Base-by-base conservation (phyloP, 2,797 vertebrate species). In the Telmatherina bonti region DNA sequence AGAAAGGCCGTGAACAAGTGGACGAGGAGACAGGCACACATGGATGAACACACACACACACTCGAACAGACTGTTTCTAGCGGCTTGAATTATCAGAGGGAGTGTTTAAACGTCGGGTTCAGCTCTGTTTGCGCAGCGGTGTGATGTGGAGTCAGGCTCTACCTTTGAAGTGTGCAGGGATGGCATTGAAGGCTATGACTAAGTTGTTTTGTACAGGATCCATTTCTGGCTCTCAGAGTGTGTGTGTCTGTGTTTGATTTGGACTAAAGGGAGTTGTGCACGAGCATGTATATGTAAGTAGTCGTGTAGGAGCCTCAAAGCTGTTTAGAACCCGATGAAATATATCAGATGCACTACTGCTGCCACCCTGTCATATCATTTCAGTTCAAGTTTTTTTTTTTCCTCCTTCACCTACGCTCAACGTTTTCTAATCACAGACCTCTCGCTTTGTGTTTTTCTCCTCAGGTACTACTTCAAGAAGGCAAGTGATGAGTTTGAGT, bases 391-490 rank as follows among this genome's bases (percentile, higher is more conserved):
- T 53, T 43, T 41, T 57, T 8, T 18, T 24, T 22, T 24, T 24
- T 22, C 33, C 33, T 6, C 16, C 33, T 43, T 62, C 62, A 36
- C 81, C 76, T 67, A 67, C 62, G 12, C 68, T 52, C 64, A 38
- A 53, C 64, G 20, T 71, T 75, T 75, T 79, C 78, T 88, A 84
- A 90, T 75, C 67, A 66, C 61, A 24, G 67, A 41, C 61, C 60
- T 67, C 31, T 63, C 43, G 75, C 73, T 75, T 68, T 75, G 41
- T 22, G 69, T 67, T 71, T 16, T 26, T 22, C 24, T 41, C 81
- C 53, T 75, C 91, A 99, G 97, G 96, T 99, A 97, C 95, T 99
- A 99, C 94, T 99, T 99, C 93, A 98, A 99, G 88, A 97, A 97
- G 83, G 96, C 96, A 2, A 98, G 97, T 0, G 93, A 96, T 0